Conservation (phyloP, 2,797 vertebrate species). For the Xyrichtys novacula region DNA sequence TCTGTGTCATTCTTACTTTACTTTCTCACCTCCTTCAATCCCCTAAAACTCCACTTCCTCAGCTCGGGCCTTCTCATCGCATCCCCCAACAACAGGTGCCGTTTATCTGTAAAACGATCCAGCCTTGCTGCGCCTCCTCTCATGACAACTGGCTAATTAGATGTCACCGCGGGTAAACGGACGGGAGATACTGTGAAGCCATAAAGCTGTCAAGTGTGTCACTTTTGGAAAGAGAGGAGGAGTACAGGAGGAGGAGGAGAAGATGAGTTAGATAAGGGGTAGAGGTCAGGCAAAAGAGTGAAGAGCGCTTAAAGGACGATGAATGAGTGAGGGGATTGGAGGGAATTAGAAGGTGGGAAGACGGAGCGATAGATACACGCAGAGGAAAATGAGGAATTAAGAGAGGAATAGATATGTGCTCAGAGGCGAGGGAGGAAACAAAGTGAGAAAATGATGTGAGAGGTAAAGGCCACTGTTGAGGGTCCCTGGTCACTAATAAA, state of each 20-base stretch:
- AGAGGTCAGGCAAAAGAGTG: conserved; percentile 59
- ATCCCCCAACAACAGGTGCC: conserved; percentile 47
- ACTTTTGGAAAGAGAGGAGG: conserved; percentile 46
- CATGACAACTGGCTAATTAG: conserved; percentile 80
- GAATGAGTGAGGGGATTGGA: conserved; percentile 45
- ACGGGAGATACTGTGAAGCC: conserved; percentile 58
- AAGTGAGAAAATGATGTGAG: conserved; percentile 54
- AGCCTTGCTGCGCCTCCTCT: conserved; percentile 36
- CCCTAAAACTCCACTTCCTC: conserved; percentile 15
- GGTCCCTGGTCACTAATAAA: conserved; percentile 69
- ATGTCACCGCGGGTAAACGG: conserved; percentile 64
- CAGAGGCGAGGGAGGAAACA: conserved; percentile 21
- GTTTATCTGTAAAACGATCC: conserved; percentile 65
- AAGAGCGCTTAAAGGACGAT: conserved; percentile 43
- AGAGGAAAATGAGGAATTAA: conserved; percentile 45
- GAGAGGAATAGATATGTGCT: conserved; percentile 39
- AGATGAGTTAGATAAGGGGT: conserved; percentile 61
- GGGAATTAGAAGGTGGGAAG: conserved; percentile 43
- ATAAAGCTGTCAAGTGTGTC: conserved; percentile 65
- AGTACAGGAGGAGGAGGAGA: conserved; percentile 25
- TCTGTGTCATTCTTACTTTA: conserved; percentile 61
- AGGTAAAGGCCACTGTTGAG: conserved; percentile 65
- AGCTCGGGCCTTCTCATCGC: conserved; percentile 35
- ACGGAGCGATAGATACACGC: conserved; percentile 49
- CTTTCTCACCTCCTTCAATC: conserved; percentile 36